Evolutionary conservation across 2,888 invertebrate species (phyloP), one percentile per base, ranked within the genome.

Genomic region (Arrhopalites spinosus): DNA sequence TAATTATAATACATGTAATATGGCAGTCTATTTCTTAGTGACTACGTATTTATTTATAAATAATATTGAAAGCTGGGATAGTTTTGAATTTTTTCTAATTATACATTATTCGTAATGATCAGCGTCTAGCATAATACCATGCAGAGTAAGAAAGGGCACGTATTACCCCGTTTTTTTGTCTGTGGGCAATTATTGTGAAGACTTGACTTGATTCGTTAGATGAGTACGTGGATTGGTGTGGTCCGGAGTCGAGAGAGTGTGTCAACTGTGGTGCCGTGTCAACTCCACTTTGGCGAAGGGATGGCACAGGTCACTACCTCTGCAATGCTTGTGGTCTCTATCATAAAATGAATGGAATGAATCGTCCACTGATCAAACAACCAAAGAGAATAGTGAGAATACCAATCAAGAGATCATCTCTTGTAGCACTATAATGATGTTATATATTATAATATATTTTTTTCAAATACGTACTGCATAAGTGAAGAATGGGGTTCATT

Each of bases 291-390:
- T 98, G 98, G 98, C 90, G 98, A 79, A 90, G 98, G 83, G 98
- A 98, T 87, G 94, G 96, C 80, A 96, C 96, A 75, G 97, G 97
- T 30, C 96, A 98, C 88, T 98, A 98, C 88, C 89, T 97, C 85
- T 98, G 98, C 90, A 98, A 98, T 89, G 98, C 98, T 76, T 98
- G 98, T 88, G 98, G 98, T 84, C 63, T 74, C 84, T 98, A 98
- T 90, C 92, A 93, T 88, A 95, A 95, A 89, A 93, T 95, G 93
- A 96, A 96, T 87, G 95, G 95, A 86, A 92, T 94, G 89, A 94
- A 94, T 88, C 90, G 95, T 85, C 95, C 96, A 77, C 89, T 95
- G 85, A 92, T 94, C 85, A 94, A 94, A 89, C 95, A 94, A 87
- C 93, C 94, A 85, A 90, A 95, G 87, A 90, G 95, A 89, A 89